Evolutionary conservation across 1,140 invertebrate species (phyloP).

Genomic region (Drosophila aff.): DNA sequence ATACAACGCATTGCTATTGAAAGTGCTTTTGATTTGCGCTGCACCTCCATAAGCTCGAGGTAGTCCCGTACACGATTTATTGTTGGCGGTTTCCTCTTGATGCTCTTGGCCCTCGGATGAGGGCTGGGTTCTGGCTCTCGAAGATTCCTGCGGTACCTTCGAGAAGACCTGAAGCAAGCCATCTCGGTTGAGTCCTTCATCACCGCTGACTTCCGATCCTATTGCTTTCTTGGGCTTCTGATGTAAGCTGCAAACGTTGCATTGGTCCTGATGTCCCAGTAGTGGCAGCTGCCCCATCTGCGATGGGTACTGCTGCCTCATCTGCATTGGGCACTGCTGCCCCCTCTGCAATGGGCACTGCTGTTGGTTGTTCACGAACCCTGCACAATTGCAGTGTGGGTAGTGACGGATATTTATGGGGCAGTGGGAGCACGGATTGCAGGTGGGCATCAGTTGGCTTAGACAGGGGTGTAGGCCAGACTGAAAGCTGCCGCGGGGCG

Average conservation of each 20-base stretch:
- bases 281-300: background rate
- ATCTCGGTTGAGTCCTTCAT: background rate
- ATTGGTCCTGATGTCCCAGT: background rate
- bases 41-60: conserved; percentile 10
- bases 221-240: background rate
- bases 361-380: conserved; percentile 8
- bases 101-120: background rate
- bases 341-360: background rate
- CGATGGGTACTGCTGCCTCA: background rate
- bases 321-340: background rate
- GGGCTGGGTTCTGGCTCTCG: background rate
- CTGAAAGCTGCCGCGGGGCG: background rate
- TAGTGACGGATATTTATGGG: conserved; percentile 8
- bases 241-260: background rate
- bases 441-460: background rate
- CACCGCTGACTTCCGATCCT: too few relatives aligned
- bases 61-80: background rate
- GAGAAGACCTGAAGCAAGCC: background rate
- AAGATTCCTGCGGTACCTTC: background rate
- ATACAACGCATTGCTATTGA: conserved; percentile 20
- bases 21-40: background rate
- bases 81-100: background rate
- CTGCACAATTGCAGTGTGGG: conserved; percentile 12
- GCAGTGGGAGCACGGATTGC: background rate
- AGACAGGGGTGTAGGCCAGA: background rate